Percentiles rank a stretch among this genome's conserved stretches.
phyloP scores from a whole-genome alignment of 2,888 invertebrate genomes.

The Philereme transversata region DNA sequence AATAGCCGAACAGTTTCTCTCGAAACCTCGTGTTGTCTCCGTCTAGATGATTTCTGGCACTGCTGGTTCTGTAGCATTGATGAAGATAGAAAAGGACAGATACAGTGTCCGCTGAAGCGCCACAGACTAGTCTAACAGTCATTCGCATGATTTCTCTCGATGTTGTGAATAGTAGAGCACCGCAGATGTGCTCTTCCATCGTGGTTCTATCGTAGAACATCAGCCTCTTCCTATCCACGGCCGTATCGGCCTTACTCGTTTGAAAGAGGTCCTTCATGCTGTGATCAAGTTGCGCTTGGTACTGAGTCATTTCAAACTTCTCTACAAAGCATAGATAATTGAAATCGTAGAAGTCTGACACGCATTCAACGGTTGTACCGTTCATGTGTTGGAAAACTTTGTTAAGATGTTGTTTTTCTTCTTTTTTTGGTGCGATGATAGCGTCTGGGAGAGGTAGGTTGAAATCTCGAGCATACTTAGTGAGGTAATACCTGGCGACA shows the following conservation, averaged over 20 bases:
- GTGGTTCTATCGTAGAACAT: slow-evolving; percentile 67
- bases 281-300: slow-evolving; percentile 62
- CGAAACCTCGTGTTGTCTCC: slow-evolving; percentile 67
- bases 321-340: slow-evolving; percentile 63
- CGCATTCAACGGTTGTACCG: slow-evolving; percentile 57
- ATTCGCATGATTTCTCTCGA: slow-evolving; percentile 72
- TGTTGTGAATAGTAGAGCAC: slow-evolving; percentile 59
- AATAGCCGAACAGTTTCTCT: slow-evolving; percentile 70
- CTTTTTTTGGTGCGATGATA: slow-evolving; percentile 53
- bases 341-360: slow-evolving; percentile 63
- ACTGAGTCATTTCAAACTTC: slow-evolving; percentile 72
- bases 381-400: slow-evolving; percentile 69
- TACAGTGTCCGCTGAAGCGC: slow-evolving; percentile 60
- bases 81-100: slow-evolving; percentile 76
- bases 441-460: slow-evolving; percentile 61
- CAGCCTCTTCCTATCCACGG: slow-evolving; percentile 49
- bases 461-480: slow-evolving; percentile 62
- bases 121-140: slow-evolving; percentile 68
- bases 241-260: slow-evolving; percentile 38
- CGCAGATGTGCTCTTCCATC: slow-evolving; percentile 70
- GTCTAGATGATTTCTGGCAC: slow-evolving; percentile 63
- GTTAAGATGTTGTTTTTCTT: slow-evolving; percentile 42
- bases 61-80: slow-evolving; percentile 68
- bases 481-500: slow-evolving; percentile 57
- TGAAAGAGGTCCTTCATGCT: slow-evolving; percentile 65